Conservation (phyloP, 2,888 invertebrate species). For the Agrenia bidenticulata region DNA sequence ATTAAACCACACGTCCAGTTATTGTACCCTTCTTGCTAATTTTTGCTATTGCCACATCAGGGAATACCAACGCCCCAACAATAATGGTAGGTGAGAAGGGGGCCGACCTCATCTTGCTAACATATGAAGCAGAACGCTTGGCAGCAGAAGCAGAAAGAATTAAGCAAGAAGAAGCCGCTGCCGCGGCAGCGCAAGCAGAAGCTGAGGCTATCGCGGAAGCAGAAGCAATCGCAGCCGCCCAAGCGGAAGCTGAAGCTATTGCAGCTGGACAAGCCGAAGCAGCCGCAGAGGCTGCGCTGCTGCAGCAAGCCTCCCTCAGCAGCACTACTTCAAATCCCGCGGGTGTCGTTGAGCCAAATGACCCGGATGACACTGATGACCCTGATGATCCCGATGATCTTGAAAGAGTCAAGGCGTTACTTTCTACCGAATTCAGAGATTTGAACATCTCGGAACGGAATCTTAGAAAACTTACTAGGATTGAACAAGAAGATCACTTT, state of each 20-base stretch:
- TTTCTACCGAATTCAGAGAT: background rate
- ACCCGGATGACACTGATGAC: slow-evolving; percentile 10
- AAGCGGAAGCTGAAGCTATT: slow-evolving; percentile 27
- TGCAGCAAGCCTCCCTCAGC: background rate
- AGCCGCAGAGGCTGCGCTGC: background rate
- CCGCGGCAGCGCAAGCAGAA: slow-evolving; percentile 24
- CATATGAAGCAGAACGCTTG: slow-evolving; percentile 36
- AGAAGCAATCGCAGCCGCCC: slow-evolving; percentile 13
- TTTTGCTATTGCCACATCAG: slow-evolving; percentile 21
- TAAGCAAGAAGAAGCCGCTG: slow-evolving; percentile 20
- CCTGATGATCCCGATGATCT: slow-evolving; percentile 19
- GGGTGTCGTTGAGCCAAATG: background rate
- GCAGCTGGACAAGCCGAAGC: slow-evolving; percentile 5
- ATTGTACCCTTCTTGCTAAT: background rate
- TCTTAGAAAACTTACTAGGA: background rate
- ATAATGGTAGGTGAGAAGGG: slow-evolving; percentile 30
- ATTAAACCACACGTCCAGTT: background rate
- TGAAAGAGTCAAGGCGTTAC: background rate
- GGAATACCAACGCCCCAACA: slow-evolving; percentile 29
- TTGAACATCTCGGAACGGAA: background rate
- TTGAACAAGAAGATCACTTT: slow-evolving; percentile 8
- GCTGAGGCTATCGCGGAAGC: slow-evolving; percentile 31
- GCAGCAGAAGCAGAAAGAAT: slow-evolving; percentile 27
- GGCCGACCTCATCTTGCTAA: slow-evolving; percentile 36
- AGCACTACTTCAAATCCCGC: background rate